Evolutionary conservation across 1,140 invertebrate species (phyloP).

Genomic region (Drosophila mojavensis): DNA sequence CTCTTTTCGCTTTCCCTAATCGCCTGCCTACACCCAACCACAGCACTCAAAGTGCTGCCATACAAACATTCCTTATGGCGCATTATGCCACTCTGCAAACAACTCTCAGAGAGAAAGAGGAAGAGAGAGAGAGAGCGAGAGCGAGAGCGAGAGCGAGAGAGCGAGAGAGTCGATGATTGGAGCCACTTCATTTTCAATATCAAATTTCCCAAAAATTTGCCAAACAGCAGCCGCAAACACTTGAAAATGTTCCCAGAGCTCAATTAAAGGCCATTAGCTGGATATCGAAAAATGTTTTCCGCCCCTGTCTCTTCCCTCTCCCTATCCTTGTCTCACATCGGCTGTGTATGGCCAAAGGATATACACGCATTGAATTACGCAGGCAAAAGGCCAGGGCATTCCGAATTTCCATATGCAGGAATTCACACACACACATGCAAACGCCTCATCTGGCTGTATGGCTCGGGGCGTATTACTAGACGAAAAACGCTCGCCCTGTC

Average conservation of each 20-base stretch:
- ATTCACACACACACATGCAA: slow-evolving; percentile 58
- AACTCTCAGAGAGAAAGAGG: slow-evolving; percentile 18
- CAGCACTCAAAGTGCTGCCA: background rate
- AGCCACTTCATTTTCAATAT: slow-evolving; percentile 74
- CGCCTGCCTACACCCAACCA: background rate
- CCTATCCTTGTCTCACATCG: background rate
- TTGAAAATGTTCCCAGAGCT: slow-evolving; percentile 78
- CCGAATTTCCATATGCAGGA: slow-evolving; percentile 65
- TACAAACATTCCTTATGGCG: slow-evolving; percentile 20
- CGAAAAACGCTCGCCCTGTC: slow-evolving; percentile 51
- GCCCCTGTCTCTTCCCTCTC: background rate
- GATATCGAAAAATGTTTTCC: slow-evolving; percentile 33
- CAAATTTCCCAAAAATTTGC: slow-evolving; percentile 66
- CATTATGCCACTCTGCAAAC: slow-evolving; percentile 53
- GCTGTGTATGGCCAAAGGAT: slow-evolving; percentile 74
- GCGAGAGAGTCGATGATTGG: background rate
- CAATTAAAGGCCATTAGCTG: slow-evolving; percentile 80
- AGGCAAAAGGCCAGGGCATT: slow-evolving; percentile 65
- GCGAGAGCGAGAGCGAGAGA: background rate
- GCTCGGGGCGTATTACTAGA: slow-evolving; percentile 41
- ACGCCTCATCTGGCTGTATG: background rate
- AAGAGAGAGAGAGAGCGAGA: slow-evolving; percentile 2
- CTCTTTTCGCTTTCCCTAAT: slow-evolving; percentile 5
- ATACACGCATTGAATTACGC: slow-evolving; percentile 74
- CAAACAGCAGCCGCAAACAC: slow-evolving; percentile 76